Evolutionary conservation across 2,888 invertebrate species (phyloP), one percentile per base, ranked within the genome.

Genomic region (Sesamia inferens): DNA sequence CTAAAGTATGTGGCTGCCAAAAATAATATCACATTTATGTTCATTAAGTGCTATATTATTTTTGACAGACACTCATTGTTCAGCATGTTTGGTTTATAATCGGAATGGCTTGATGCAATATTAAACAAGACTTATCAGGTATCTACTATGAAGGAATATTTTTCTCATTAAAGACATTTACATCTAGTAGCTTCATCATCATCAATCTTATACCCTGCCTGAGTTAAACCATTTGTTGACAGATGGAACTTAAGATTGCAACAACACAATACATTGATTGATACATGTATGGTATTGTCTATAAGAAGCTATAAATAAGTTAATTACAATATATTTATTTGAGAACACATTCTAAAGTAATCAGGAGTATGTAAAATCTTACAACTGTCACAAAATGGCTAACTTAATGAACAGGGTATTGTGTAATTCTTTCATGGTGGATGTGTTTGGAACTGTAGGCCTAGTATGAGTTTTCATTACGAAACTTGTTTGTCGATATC

Each of bases 1-100:
- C 92, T 92, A 86, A 87, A 67, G 48, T 90, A 65, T n/a, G 89
- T 89, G 91, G 85, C 90, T 91, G 89, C 83, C 88, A 91, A 89
- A 89, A 91, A 89, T 88, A 89, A 88, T 79, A 62, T 47, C 39
- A 22, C 51, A 22, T 47, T n/a, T 24, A 54, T 24, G 47, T 61
- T 59, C 44, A 19, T 59, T 55, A 22, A 42, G 1, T 42, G 47
- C 24, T 58, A 10, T 72, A 42, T 86, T 89, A 84, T 90, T 91
- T 89, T 89, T 91, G 89, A 82, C 87, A 84, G 85, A 82, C 85
- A 85, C 79, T 75, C 59, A 71, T 66, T 77, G 51, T 79, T 73
- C 61, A 79, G 89, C 89, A 89, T 89, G 89, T 83, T 84, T 86
- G 74, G 74, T 85, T 85, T 86, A 44, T 84, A 74, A 78, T 72